These are phyloP conservation scores for Menidia menidia DNA, from an alignment of 2,797 vertebrate species.

Conservation along the genomic window DNA sequence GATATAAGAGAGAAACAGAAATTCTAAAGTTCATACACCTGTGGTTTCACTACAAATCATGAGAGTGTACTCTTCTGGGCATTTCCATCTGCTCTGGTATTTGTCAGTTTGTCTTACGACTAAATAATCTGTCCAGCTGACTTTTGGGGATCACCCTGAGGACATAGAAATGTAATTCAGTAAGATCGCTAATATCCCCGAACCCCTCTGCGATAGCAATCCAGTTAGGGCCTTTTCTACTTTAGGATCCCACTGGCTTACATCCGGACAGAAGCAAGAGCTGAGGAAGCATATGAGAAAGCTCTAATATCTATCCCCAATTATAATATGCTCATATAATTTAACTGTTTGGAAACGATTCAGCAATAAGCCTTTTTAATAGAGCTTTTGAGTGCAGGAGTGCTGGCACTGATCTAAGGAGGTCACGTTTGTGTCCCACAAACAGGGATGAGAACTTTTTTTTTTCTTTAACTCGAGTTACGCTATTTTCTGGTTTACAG, in stretches of 20 bases:
- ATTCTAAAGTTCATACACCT: too few relatives aligned
- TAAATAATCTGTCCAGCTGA: not conserved
- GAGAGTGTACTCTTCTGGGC: not conserved
- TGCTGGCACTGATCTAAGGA: too few relatives aligned
- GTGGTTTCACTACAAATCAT: too few relatives aligned
- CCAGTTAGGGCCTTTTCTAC: conserved; percentile 44
- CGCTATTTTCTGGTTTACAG: too few relatives aligned
- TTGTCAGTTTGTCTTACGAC: not conserved
- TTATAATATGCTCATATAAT: too few relatives aligned
- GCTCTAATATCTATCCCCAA: not conserved
- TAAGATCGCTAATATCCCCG: conserved; percentile 22
- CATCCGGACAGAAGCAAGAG: not conserved
- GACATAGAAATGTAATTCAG: not conserved
- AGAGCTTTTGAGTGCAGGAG: too few relatives aligned
- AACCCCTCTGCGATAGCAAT: conserved; percentile 13
- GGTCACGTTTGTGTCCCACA: too few relatives aligned
- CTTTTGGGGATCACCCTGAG: not conserved
- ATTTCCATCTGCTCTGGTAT: not conserved
- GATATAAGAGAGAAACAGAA: too few relatives aligned
- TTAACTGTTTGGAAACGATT: too few relatives aligned
- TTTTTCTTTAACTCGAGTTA: too few relatives aligned
- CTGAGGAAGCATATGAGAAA: not conserved
- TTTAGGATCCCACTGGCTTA: not conserved
- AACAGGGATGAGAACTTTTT: too few relatives aligned
- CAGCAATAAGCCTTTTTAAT: too few relatives aligned